Conservation (phyloP, 2,113 vertebrate genomes). For the Eurystomus gularis region DNA sequence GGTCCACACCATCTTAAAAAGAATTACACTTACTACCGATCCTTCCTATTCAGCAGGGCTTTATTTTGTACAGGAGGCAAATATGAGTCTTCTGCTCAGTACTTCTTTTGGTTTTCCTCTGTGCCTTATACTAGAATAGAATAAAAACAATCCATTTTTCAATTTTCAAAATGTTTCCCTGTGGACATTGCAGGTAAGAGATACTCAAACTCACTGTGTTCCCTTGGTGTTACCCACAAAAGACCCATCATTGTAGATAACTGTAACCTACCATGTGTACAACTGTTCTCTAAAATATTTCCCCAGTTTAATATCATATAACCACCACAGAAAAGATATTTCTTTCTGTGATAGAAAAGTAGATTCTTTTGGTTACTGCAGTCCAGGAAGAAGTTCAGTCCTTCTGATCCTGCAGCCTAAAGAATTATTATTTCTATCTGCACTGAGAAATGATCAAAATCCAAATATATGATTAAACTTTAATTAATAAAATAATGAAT, state of each 20-base stretch:
- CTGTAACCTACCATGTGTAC: accelerated
- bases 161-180: neutral
- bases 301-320: neutral
- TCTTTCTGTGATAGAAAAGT: neutral
- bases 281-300: neutral
- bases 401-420: neutral
- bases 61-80: neutral
- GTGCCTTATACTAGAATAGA: neutral
- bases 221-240: neutral
- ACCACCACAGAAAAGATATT: neutral
- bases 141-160: neutral
- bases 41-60: neutral
- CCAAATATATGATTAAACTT: neutral
- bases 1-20: neutral
- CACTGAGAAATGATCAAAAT: neutral
- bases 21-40: neutral
- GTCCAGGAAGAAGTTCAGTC: neutral
- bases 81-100: neutral
- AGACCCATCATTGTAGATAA: neutral
- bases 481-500: neutral
- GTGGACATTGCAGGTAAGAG: neutral
- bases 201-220: neutral
- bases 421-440: neutral
- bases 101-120: neutral
- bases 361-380: neutral